A percentile compares a stretch with the other conserved stretches of the same genome.
phyloP scores from a whole-genome alignment of 1,140 invertebrate genomes.

The Drosophila equinoxialis region DNA sequence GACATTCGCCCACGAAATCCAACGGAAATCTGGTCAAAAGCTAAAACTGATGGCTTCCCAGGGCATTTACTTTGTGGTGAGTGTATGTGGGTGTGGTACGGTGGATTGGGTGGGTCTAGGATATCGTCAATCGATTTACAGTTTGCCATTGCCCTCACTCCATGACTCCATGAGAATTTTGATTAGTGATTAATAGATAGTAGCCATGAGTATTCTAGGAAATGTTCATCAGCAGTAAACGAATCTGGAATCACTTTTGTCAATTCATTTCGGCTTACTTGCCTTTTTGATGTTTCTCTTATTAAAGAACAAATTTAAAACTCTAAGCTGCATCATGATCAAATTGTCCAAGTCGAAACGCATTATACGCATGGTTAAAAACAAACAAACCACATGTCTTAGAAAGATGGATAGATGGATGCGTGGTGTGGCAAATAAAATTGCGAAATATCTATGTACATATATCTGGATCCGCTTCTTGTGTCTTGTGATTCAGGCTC shows the following conservation, averaged over 20 bases:
- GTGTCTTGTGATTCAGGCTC: too few relatives aligned
- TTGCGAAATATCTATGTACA: too few relatives aligned
- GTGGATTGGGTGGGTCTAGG: too few relatives aligned
- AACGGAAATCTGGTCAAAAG: slow-evolving; percentile 25
- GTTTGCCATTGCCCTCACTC: slow-evolving; percentile 6
- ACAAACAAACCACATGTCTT: background rate
- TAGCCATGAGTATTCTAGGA: background rate
- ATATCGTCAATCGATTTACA: slow-evolving; percentile 7
- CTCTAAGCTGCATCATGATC: background rate
- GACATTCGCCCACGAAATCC: slow-evolving; percentile 21
- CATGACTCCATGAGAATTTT: slow-evolving; percentile 7
- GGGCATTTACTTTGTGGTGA: background rate
- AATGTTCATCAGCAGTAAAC: background rate
- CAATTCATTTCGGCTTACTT: slow-evolving; percentile 13
- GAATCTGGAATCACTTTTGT: slow-evolving; percentile 17
- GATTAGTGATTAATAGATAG: slow-evolving; percentile 22
- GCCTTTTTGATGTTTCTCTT: slow-evolving; percentile 23
- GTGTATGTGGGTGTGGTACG: background rate
- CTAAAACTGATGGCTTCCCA: slow-evolving; percentile 8
- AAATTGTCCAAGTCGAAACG: slow-evolving; percentile 14
- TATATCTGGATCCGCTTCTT: too few relatives aligned
- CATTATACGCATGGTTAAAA: background rate
- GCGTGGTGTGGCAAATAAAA: too few relatives aligned
- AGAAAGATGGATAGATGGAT: too few relatives aligned
- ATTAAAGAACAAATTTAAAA: slow-evolving; percentile 21